phyloP scores from a whole-genome alignment of 2,113 vertebrate species.

The Lontra canadensis region DNA sequence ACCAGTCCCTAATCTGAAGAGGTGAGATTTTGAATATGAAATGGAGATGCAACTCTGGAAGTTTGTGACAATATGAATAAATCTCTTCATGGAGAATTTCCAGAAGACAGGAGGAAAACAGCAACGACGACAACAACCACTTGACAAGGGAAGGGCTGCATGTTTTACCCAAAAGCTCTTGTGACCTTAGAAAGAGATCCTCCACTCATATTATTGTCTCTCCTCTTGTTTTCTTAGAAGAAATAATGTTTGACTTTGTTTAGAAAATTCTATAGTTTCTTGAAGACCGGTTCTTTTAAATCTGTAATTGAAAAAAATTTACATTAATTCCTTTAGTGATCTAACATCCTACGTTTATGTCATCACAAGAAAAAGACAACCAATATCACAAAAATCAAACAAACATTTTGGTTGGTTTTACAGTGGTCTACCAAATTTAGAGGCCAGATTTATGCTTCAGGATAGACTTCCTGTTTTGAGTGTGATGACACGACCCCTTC shows the following conservation, averaged over 20 bases:
- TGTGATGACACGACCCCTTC: not conserved
- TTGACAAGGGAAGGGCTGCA: not conserved
- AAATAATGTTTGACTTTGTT: not conserved
- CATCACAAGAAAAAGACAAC: not conserved
- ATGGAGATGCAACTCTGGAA: constrained; percentile 51
- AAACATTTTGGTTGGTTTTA: not conserved
- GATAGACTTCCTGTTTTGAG: not conserved
- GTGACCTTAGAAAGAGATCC: not conserved
- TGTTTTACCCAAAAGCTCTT: not conserved
- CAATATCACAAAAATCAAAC: not conserved
- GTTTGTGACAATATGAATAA: constrained; percentile 73
- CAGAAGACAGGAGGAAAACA: not conserved
- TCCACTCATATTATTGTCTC: not conserved
- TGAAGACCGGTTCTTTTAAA: not conserved
- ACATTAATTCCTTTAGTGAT: not conserved
- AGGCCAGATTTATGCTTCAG: not conserved
- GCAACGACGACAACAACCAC: not conserved
- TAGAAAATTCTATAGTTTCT: not conserved
- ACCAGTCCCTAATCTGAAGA: constrained; percentile 56
- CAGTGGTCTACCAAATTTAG: not conserved
- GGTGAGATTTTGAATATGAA: constrained; percentile 1
- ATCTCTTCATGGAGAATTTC: not conserved
- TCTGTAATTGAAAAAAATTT: not conserved
- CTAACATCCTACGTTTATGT: not conserved
- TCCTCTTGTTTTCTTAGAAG: not conserved